Conservation (phyloP, 2,888 invertebrate genomes). For the Metalampra italica region DNA sequence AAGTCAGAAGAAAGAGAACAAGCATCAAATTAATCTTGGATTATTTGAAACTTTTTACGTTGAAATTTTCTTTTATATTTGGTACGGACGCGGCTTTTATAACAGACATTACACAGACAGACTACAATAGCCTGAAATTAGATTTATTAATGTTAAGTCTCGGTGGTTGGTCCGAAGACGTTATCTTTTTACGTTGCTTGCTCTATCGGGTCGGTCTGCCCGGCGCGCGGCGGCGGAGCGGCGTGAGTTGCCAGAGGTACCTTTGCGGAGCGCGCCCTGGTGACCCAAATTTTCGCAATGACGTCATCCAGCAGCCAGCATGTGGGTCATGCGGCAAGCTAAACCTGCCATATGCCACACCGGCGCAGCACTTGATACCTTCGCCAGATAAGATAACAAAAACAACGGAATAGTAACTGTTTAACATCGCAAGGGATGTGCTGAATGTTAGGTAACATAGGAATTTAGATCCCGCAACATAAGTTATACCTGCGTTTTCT, state of each 20-base stretch:
- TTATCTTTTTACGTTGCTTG: neutral
- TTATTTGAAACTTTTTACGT: no score
- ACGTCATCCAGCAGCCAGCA: slow-evolving; percentile 63
- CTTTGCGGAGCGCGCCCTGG: slow-evolving; percentile 47
- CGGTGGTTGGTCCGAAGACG: neutral
- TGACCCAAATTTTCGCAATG: slow-evolving; percentile 70
- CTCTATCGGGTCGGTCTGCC: slow-evolving; percentile 7
- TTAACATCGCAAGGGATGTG: slow-evolving; percentile 3
- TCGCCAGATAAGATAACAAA: slow-evolving; percentile 13
- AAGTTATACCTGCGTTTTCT: neutral
- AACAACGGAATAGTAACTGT: slow-evolving; percentile 5
- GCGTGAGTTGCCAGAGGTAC: slow-evolving; percentile 27
- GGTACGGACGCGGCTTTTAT: no score
- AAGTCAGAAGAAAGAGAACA: no score
- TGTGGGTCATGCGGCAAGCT: slow-evolving; percentile 50
- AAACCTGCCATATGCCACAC: slow-evolving; percentile 14
- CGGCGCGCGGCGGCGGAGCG: slow-evolving; percentile 20
- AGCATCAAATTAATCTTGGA: no score
- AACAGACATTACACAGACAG: no score
- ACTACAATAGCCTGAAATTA: no score
- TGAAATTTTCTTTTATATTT: no score
- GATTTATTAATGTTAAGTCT: no score
- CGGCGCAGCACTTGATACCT: slow-evolving; percentile 6
- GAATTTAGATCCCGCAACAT: neutral
- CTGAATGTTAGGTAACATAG: neutral